These are phyloP conservation scores for Mirza zaza DNA, from an alignment of 2,113 vertebrate species.

Conservation along the genomic window DNA sequence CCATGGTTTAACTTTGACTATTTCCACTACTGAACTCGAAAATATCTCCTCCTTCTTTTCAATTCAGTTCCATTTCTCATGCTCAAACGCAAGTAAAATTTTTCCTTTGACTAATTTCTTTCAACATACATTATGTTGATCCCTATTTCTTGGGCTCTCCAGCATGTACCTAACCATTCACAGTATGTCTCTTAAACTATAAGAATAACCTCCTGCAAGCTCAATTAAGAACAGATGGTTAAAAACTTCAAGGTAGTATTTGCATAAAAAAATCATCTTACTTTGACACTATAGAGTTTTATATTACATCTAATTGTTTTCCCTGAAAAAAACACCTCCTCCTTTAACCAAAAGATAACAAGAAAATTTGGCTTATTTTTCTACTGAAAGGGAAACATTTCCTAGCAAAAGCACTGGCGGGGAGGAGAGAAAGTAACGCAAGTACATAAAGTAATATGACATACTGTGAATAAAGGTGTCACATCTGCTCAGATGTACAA, in stretches of 20 bases:
- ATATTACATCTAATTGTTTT: conserved; percentile 62
- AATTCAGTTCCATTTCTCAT: conserved; percentile 32
- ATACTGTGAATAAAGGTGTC: conserved; percentile 45
- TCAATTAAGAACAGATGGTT: conserved; percentile 77
- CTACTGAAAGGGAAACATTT: conserved; percentile 36
- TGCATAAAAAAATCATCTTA: conserved; percentile 76
- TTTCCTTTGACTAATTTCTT: conserved; percentile 58
- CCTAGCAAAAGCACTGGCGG: not conserved
- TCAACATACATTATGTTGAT: conserved; percentile 10
- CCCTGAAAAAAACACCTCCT: not conserved
- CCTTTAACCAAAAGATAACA: conserved; percentile 52
- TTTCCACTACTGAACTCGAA: not conserved
- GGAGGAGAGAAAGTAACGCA: not conserved
- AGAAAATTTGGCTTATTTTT: conserved; percentile 41
- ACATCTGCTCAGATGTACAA: conserved; percentile 48
- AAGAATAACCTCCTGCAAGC: conserved; percentile 50
- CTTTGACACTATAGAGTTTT: conserved; percentile 52
- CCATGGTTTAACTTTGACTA: not conserved
- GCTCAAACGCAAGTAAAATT: not conserved
- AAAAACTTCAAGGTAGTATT: conserved; percentile 58
- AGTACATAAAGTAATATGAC: conserved; percentile 20
- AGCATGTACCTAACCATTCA: conserved; percentile 39
- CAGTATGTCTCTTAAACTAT: conserved; percentile 56
- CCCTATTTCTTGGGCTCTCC: conserved; percentile 33
- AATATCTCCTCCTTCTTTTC: not conserved